Evolutionary conservation across 2,797 vertebrate species (phyloP).

Genomic region (Meda fulgida): DNA sequence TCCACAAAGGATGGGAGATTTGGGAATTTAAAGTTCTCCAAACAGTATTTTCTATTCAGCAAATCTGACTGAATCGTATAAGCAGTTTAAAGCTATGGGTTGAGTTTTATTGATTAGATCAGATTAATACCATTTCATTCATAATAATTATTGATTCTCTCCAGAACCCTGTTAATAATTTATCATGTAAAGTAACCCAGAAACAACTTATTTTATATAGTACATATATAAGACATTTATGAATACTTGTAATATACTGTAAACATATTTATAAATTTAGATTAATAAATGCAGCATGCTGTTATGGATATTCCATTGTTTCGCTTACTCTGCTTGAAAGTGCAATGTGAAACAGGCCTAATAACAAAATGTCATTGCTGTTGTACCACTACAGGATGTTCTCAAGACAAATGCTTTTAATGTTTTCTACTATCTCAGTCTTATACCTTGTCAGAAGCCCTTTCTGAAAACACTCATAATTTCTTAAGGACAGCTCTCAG

Average conservation of each 20-base stretch:
- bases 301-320: background rate
- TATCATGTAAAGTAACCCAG: background rate
- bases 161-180: background rate
- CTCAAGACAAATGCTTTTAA: slow-evolving; percentile 45
- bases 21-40: background rate
- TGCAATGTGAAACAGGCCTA: background rate
- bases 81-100: background rate
- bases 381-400: slow-evolving; percentile 20
- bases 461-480: slow-evolving; percentile 49
- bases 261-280: background rate
- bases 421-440: slow-evolving; percentile 19
- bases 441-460: slow-evolving; percentile 44
- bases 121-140: background rate
- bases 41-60: background rate
- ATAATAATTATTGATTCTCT: background rate
- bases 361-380: slow-evolving; percentile 19
- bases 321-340: background rate
- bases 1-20: background rate
- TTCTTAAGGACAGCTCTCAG: slow-evolving; percentile 37
- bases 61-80: background rate
- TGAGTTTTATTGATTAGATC: background rate
- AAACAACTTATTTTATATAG: background rate
- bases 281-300: background rate
- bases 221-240: background rate
- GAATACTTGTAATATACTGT: background rate